phyloP scores from a whole-genome alignment of 1,140 invertebrate genomes.

The Rhyzopertha dominica region DNA sequence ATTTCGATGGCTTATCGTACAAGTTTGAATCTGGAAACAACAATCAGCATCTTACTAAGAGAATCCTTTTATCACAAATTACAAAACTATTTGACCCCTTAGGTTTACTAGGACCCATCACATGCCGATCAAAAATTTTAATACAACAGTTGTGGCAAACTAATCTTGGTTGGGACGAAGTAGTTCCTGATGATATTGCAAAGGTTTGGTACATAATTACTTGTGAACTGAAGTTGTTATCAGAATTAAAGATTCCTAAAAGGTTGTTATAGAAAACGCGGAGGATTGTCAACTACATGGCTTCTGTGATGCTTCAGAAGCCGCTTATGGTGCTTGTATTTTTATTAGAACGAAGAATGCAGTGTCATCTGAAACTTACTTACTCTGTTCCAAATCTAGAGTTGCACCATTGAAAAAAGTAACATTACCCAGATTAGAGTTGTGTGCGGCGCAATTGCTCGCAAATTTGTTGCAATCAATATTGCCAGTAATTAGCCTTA shows the following conservation, averaged over 20 bases:
- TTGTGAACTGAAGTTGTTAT: no score
- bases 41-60: conserved; percentile 17
- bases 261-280: no score
- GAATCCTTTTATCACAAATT: conserved; percentile 21
- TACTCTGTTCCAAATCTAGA: conserved; percentile 38
- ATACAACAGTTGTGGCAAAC: no score
- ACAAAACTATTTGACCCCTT: no score
- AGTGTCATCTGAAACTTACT: background rate
- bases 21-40: conserved; percentile 3
- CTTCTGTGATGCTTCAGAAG: conserved; percentile 1
- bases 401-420: conserved; percentile 42
- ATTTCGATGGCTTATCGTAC: conserved; percentile 7
- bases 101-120: conserved; percentile 29
- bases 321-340: conserved; percentile 1
- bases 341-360: conserved; percentile 8
- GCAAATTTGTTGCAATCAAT: conserved; percentile 25
- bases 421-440: conserved; percentile 44
- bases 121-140: no score
- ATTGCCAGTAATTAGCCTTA: conserved; percentile 6
- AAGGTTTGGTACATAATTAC: no score
- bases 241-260: no score
- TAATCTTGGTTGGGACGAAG: background rate
- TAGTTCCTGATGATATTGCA: background rate
- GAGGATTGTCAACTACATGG: conserved; percentile 3
- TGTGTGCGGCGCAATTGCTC: conserved; percentile 40